Conservation (phyloP, 2,797 vertebrate species). For the Onychomys torridus region DNA sequence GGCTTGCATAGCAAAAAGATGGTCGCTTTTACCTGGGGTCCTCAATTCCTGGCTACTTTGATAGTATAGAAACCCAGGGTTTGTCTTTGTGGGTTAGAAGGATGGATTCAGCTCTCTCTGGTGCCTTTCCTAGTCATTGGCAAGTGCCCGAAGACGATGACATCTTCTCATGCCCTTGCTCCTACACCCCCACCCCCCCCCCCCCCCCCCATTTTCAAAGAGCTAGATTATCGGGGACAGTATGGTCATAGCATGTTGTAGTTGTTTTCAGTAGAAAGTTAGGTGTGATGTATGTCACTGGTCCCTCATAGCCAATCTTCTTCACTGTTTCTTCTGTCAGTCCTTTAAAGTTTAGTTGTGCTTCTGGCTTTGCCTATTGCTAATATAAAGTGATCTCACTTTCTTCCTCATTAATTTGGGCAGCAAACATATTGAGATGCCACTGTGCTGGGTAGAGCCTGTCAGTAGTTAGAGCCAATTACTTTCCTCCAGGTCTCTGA, state of each 20-base stretch:
- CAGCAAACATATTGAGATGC: background rate
- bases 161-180: background rate
- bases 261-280: constrained; percentile 45
- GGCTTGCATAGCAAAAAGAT: background rate
- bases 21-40: constrained; percentile 7
- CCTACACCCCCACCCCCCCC: background rate
- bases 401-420: constrained; percentile 41
- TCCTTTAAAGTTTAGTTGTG: constrained; percentile 30
- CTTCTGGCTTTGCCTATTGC: background rate
- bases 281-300: background rate
- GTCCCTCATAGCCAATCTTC: background rate
- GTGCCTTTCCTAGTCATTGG: background rate
- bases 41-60: background rate
- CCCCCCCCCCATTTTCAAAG: background rate
- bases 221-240: background rate
- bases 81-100: background rate
- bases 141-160: background rate
- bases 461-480: background rate
- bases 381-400: background rate
- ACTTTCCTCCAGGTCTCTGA: background rate
- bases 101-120: background rate
- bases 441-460: background rate
- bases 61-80: background rate
- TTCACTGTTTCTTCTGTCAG: background rate
- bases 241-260: background rate